A percentile compares a stretch with the other conserved stretches of the same genome.
Conservation (phyloP, 2,888 invertebrate genomes). For the Tetheella fluctuosa region DNA sequence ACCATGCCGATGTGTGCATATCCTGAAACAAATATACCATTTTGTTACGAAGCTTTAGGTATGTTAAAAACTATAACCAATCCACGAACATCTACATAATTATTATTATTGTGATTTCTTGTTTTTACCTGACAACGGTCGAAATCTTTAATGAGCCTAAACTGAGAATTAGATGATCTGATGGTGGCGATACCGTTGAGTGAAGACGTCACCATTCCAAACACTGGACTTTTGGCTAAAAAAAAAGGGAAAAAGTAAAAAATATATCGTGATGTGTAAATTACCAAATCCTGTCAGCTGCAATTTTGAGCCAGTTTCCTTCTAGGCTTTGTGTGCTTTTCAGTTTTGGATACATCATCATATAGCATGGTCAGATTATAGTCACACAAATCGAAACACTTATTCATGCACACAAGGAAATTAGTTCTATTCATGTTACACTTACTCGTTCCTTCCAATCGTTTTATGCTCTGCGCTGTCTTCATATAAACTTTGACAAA, state of each 20-base stretch:
- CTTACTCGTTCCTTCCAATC: conserved; percentile 86
- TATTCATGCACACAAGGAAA: no score
- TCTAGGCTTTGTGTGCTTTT: no score
- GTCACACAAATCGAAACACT: no score
- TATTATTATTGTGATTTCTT: background rate
- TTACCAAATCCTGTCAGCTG: background rate
- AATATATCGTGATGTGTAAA: background rate
- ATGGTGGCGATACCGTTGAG: conserved; percentile 90
- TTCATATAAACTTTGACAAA: conserved; percentile 86
- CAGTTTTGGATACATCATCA: no score
- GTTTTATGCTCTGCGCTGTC: conserved; percentile 88
- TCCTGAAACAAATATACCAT: conserved; percentile 71
- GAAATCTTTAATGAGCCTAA: conserved; percentile 85
- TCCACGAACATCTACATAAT: conserved; percentile 7
- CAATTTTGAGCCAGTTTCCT: no score
- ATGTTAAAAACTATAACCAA: background rate
- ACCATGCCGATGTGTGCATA: conserved; percentile 87
- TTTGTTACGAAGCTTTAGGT: background rate
- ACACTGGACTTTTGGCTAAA: conserved; percentile 91
- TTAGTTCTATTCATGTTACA: conserved; percentile 29
- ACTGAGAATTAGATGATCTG: conserved; percentile 87
- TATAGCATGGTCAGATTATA: no score
- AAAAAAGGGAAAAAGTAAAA: background rate
- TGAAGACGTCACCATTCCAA: conserved; percentile 89
- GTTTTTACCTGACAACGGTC: conserved; percentile 80